Conservation (phyloP, 2,888 invertebrate genomes). For the Harpalus rufipes region DNA sequence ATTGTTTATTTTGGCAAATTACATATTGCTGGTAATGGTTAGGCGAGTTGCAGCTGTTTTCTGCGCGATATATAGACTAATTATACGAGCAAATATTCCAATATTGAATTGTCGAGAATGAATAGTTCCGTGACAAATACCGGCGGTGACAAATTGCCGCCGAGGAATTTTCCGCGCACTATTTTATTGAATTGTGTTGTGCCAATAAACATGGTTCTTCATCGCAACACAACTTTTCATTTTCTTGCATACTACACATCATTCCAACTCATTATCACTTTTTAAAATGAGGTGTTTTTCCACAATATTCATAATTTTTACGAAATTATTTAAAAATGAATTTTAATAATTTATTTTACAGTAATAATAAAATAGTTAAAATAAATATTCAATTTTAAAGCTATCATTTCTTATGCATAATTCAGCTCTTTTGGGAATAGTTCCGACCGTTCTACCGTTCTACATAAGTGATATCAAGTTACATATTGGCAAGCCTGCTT, state of each 20-base stretch:
- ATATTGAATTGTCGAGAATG: conserved; percentile 49
- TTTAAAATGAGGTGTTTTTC: neutral
- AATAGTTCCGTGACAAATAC: conserved; percentile 48
- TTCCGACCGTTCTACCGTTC: no score
- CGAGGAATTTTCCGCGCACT: conserved; percentile 32
- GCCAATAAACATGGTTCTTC: conserved; percentile 30
- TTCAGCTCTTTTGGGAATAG: no score
- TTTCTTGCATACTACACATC: neutral
- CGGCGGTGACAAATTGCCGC: conserved; percentile 33
- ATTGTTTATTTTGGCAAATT: neutral
- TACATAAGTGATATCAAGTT: no score
- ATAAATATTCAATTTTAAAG: no score
- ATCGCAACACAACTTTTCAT: conserved; percentile 6
- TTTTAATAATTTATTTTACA: no score
- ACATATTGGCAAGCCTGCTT: no score
- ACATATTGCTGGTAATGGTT: neutral
- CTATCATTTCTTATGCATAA: no score
- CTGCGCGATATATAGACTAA: conserved; percentile 28
- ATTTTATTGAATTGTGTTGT: conserved; percentile 44
- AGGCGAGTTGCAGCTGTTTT: conserved; percentile 11
- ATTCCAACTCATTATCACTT: neutral
- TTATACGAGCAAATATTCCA: conserved; percentile 49
- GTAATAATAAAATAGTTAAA: no score
- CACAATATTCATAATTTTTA: no score
- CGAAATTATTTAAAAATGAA: no score